phyloP scores from a whole-genome alignment of 2,113 vertebrate species.

The Leuciscus idus region DNA sequence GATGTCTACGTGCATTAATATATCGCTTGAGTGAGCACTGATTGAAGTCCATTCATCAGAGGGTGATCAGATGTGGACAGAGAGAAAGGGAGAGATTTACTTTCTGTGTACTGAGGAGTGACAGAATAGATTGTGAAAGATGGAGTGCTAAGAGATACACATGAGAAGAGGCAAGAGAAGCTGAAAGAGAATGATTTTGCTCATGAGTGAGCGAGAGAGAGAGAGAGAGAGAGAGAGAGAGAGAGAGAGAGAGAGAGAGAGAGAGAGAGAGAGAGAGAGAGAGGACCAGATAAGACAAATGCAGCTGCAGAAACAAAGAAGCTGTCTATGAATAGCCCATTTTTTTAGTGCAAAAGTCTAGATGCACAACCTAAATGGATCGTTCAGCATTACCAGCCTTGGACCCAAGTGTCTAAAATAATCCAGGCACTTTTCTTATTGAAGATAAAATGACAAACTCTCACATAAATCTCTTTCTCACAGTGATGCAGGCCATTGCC shows the following conservation, averaged over 20 bases:
- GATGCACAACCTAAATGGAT: slow-evolving; percentile 34
- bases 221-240: slow-evolving; percentile 30
- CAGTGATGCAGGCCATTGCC: slow-evolving; percentile 2
- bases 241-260: slow-evolving; percentile 34
- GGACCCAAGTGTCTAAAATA: slow-evolving; percentile 35
- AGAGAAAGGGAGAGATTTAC: slow-evolving; percentile 5
- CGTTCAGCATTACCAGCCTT: slow-evolving; percentile 6
- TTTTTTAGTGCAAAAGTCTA: slow-evolving; percentile 48
- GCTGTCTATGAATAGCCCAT: slow-evolving; percentile 41
- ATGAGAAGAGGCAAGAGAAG: slow-evolving; percentile 20
- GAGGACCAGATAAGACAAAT: slow-evolving; percentile 41
- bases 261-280: slow-evolving; percentile 24
- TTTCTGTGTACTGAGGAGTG: slow-evolving; percentile 31
- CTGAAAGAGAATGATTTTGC: slow-evolving; percentile 17
- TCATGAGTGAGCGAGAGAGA: slow-evolving; percentile 23
- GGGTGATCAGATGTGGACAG: slow-evolving; percentile 11
- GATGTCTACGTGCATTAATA: slow-evolving; percentile 51
- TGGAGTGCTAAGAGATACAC: slow-evolving; percentile 33
- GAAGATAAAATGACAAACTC: slow-evolving; percentile 35
- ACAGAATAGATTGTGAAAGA: slow-evolving; percentile 50
- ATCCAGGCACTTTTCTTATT: slow-evolving; percentile 27
- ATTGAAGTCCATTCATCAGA: slow-evolving; percentile 43
- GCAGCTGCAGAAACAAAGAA: slow-evolving; percentile 33
- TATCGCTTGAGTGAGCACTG: slow-evolving; percentile 36
- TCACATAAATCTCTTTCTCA: slow-evolving; percentile 15